These are phyloP conservation scores for Ryuthela nishihirai DNA, from an alignment of 2,888 invertebrate genomes.

Conservation along the genomic window DNA sequence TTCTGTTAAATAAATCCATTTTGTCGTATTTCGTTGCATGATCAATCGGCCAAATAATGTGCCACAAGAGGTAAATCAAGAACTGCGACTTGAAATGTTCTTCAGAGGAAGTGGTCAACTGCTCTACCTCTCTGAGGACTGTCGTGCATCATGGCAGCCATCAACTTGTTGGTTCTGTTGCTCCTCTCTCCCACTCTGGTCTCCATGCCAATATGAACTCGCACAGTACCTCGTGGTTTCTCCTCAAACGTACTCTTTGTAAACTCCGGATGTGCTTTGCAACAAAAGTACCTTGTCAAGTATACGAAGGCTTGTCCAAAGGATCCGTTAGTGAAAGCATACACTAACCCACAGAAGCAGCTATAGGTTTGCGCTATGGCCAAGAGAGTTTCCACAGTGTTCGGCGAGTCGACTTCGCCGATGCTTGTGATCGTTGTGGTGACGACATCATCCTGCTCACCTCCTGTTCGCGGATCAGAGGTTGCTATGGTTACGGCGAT, in stretches of 20 bases:
- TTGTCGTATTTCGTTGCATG: too few species aligned
- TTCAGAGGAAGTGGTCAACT: conserved; percentile 18
- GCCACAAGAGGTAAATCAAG: too few species aligned
- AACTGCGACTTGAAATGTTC: not conserved
- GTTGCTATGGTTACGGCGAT: conserved; percentile 25
- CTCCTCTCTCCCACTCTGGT: conserved; percentile 33
- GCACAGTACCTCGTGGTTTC: conserved; percentile 35
- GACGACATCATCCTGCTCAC: not conserved
- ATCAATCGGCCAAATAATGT: too few species aligned
- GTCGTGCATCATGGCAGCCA: conserved; percentile 32
- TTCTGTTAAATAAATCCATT: too few species aligned
- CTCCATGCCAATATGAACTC: conserved; percentile 40
- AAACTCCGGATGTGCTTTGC: conserved; percentile 40
- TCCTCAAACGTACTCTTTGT: conserved; percentile 39
- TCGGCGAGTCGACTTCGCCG: conserved; percentile 4
- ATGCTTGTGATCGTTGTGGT: conserved; percentile 1
- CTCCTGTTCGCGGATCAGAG: not conserved
- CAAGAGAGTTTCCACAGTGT: conserved; percentile 31
- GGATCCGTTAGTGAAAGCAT: conserved; percentile 36
- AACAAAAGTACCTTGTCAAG: conserved; percentile 40
- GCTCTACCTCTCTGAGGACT: conserved; percentile 4
- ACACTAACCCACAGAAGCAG: conserved; percentile 37
- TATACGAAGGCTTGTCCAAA: conserved; percentile 39
- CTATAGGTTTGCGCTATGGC: conserved; percentile 36
- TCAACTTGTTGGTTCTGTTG: conserved; percentile 17